These are phyloP conservation scores for Phylloscopus collybita DNA, from an alignment of 2,797 vertebrate species.

Conservation along the genomic window DNA sequence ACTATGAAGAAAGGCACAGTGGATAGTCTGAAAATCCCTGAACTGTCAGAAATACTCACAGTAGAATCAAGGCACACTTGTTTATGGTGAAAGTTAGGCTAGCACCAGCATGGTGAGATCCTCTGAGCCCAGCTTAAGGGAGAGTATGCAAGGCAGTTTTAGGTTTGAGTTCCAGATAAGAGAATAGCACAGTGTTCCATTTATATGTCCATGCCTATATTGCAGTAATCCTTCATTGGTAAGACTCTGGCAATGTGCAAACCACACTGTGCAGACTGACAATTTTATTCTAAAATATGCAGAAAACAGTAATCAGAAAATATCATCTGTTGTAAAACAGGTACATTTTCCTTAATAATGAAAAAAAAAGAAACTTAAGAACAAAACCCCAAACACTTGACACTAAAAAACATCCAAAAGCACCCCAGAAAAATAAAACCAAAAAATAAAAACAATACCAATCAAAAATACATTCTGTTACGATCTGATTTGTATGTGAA, in stretches of 20 bases:
- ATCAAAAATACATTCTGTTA: not conserved
- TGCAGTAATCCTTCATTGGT: not conserved
- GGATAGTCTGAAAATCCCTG: not conserved
- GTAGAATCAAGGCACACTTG: not conserved
- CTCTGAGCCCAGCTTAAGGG: not conserved
- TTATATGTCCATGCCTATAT: too few relatives aligned
- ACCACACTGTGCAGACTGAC: not conserved
- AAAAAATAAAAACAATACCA: not conserved
- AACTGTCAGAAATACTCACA: not conserved
- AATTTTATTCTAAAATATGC: not conserved
- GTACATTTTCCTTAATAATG: not conserved
- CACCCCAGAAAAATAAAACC: not conserved
- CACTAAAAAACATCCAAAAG: not conserved
- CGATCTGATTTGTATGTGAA: not conserved
- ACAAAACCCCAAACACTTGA: fast-evolving
- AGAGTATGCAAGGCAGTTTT: not conserved
- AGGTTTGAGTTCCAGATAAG: not conserved
- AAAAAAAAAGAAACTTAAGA: not conserved
- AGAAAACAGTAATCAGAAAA: not conserved
- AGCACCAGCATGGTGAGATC: not conserved
- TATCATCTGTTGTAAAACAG: not conserved
- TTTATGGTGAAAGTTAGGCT: not conserved
- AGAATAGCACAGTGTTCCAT: not conserved
- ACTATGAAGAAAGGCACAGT: not conserved
- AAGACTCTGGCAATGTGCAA: not conserved